Conservation (phyloP, 2,113 vertebrate species). For the Hystrix cristata region DNA sequence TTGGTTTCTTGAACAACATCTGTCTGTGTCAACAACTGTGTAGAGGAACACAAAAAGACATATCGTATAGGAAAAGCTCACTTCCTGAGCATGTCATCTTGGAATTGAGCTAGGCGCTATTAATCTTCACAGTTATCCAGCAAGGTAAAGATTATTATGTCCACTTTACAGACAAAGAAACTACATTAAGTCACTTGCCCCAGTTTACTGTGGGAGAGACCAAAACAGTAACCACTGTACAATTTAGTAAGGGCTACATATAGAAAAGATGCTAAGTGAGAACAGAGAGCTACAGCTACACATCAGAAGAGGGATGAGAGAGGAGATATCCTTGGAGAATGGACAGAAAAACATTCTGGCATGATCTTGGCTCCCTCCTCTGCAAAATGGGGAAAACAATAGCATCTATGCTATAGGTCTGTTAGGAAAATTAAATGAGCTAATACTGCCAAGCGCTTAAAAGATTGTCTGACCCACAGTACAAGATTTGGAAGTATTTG, state of each 20-base stretch:
- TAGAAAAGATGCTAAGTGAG: not conserved
- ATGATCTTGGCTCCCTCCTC: not conserved
- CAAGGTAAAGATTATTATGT: not conserved
- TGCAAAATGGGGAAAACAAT: not conserved
- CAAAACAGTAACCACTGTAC: not conserved
- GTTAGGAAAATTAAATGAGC: not conserved
- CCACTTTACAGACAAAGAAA: not conserved
- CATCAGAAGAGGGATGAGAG: not conserved
- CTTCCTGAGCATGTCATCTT: not conserved
- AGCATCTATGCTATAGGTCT: not conserved
- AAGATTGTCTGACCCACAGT: not conserved
- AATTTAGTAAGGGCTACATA: not conserved
- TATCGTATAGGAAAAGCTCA: not conserved
- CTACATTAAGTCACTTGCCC: not conserved
- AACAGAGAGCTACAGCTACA: not conserved
- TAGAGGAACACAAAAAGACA: not conserved
- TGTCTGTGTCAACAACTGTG: not conserved
- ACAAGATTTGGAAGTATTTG: not conserved
- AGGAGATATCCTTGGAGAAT: not conserved
- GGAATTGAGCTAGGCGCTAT: not conserved
- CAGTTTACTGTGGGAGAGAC: not conserved
- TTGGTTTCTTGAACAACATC: not conserved
- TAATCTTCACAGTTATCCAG: not conserved
- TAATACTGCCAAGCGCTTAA: not conserved
- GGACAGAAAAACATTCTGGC: not conserved